Evolutionary conservation across 2,113 vertebrate genomes (phyloP), one percentile per base, ranked within the genome.

Genomic region (Anguilla japonica): DNA sequence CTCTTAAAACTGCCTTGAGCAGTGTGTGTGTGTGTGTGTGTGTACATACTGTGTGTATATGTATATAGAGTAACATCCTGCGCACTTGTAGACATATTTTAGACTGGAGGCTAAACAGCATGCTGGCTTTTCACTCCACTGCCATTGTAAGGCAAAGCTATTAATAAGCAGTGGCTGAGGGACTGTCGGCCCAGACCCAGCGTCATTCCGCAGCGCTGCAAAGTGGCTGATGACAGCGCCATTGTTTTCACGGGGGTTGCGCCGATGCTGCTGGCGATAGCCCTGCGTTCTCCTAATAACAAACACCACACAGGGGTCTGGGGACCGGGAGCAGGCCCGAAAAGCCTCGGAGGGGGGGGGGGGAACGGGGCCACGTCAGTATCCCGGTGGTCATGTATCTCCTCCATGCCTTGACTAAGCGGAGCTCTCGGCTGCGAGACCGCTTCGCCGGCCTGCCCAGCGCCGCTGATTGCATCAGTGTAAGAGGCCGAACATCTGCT

Each of bases 231-330:
- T 80, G 82, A 86, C 84, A 34, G 71, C 26, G n/a, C 43, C 71
- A 67, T 79, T 89, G 82, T 84, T 87, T 86, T 84, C 81, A 86
- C 82, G 81, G 34, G 56, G 41, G 85, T 34, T 60, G n/a, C 53
- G 56, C 60, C 81, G 71, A 88, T 82, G 84, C 56, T 89, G 63
- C 26, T 43, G 46, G n/a, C 78, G 84, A 82, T 87, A 56, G 81
- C 41, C 29, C 67, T 46, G 56, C 50, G n/a, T 18, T 22, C 82
- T 83, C 46, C 87, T 87, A 71, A 67, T 85, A 88, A 81, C 85
- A 80, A 84, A 60, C 83, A 81, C n/a, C 26, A 82, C 56, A 79
- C 53, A 79, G 29, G 53, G 57, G n/a, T 75, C 87, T 39, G 34
- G 83, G 50, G 67, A 87, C 75, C 8, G 3, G 46, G 5, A 5